Base-by-base conservation (phyloP, 2,888 invertebrate species). In the Ochropleura plecta region DNA sequence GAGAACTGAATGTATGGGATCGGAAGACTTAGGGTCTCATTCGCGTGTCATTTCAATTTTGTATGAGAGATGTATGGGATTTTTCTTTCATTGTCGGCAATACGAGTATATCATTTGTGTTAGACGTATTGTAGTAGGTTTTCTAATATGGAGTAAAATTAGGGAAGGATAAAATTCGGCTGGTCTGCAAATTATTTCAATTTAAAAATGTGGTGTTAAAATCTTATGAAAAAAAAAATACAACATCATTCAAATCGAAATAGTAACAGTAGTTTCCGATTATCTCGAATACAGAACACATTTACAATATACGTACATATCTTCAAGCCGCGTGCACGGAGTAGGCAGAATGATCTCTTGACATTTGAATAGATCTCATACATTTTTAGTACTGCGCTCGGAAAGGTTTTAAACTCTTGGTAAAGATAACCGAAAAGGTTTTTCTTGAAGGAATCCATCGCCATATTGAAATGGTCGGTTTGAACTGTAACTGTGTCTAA, bases 371-470 rank as follows among this genome's bases (percentile, higher is more conserved):
- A 79, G 79, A 81, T 87, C 88, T 85, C 86, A 88, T 87, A 83
- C 87, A 85, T 89, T 88, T 83, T 80, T 78, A 79, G 81, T 73
- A 73, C 81, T 78, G 80, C 81, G 71, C 76, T 78, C 68, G 74
- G 76, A 80, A 83, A 76, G 68, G 82, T 88, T 85, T 88, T 62
- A 57, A 85, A 86, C 68, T 86, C 81, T 79, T 73, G 79, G 63
- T 86, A 84, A 81, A 44, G 74, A 78, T 83, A 70, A 84, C 82
- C 78, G 73, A 70, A 73, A 66, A 51, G 70, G 71, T 83, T 85
- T 79, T 64, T 67, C 46, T 74, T 68, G 67, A 80, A 78, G 20
- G 65, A 81, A 78, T 84, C 88, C 83, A 86, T 89, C 85, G 88
- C 78, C 79, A 77, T 82, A 78, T 42, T 73, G 51, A 71, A 70